Percentiles rank a stretch among this genome's conserved stretches.
Conservation (phyloP, 2,113 vertebrate species). For the Ondatra zibethicus region DNA sequence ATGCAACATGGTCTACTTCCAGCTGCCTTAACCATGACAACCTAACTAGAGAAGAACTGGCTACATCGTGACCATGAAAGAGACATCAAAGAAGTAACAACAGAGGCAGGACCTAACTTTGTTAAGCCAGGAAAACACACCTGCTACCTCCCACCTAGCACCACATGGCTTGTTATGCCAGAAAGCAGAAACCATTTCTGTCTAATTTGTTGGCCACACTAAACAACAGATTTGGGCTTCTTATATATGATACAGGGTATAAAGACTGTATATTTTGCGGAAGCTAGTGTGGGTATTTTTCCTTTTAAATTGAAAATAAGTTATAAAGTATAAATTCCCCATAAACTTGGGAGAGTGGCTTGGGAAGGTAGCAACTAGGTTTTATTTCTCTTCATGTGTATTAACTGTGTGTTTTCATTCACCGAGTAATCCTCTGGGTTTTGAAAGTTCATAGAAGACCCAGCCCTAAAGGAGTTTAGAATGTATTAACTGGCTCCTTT, state of each 20-base stretch:
- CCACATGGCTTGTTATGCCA: background rate
- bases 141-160: no score
- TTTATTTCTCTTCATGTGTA: background rate
- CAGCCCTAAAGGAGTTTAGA: constrained; percentile 31
- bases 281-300: background rate
- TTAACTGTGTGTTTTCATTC: constrained; percentile 38
- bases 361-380: background rate
- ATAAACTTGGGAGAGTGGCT: background rate
- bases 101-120: background rate
- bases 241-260: background rate
- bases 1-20: background rate
- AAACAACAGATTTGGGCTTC: background rate
- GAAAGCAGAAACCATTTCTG: background rate
- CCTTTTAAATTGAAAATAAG: background rate
- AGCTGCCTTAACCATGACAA: background rate
- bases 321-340: constrained; percentile 16
- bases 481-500: constrained; percentile 58
- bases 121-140: background rate
- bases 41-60: background rate
- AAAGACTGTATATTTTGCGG: background rate
- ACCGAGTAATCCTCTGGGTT: constrained; percentile 29
- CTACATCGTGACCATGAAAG: background rate
- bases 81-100: background rate
- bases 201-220: background rate
- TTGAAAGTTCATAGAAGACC: constrained; percentile 4